Evolutionary conservation across 92 coral and sea anemone species (phyloP), one percentile per base, ranked within the genome.

Genomic region (Epizoanthus rinbou): DNA sequence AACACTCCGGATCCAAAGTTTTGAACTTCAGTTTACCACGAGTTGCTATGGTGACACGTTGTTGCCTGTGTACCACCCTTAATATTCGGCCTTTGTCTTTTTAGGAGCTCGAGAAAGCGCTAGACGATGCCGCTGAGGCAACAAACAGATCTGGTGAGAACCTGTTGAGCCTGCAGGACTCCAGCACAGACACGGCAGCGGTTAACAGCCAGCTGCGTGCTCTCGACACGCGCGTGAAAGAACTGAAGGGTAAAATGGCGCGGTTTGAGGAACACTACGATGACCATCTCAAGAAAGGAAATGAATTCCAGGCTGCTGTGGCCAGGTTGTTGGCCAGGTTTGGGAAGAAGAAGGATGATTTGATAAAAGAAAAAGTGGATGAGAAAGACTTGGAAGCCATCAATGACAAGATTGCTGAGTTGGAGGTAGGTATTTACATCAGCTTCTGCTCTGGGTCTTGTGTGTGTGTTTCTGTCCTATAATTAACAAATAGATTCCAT

Each of bases 231-330:
- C 88, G 98, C 59, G 98, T 96, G 56, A 91, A 91, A 57, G 92
- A 88, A 10, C 84, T 96, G 62, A 89, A 92, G 79, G 92, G 89
- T 54, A 91, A 82, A 73, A 88, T 96, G 73, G 82, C 85, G 17
- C 92, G 89, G 33, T 94, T 90, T 63, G 95, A 91, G 79, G 98
- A 94, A 57, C 98, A 96, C 88, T 94, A 94, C 74, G 90, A 88
- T 62, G 97, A 91, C 8, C 99, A 96, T 89, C 69, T 93, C 74
- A 79, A 88, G 85, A 90, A 93, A 43, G 92, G 95, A 18, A 33
- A 57, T 3, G 97, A 88, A 43, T 93, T 93, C 87, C 94, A 91
- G 85, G 87, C 84, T n/a, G 98, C 99, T 4, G 93, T 96, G 41
- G 90, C 90, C 56, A 85, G 88, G 25, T 89, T 94, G 53, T 89